These are phyloP conservation scores for Drosophila rellima DNA, from an alignment of 2,888 invertebrate species.

Conservation along the genomic window DNA sequence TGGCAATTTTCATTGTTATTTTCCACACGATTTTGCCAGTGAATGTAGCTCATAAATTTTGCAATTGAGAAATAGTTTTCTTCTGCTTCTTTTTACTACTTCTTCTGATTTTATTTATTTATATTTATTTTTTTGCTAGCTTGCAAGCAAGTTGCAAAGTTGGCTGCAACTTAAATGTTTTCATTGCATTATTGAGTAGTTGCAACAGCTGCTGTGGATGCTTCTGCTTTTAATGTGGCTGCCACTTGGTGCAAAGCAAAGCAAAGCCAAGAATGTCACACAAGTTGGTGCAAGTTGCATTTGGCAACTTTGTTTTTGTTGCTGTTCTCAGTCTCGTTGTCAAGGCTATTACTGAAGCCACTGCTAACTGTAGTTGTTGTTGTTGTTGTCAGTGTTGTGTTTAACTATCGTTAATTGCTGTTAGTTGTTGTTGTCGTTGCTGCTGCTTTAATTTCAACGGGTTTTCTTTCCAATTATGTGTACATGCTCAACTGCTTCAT, in stretches of 20 bases:
- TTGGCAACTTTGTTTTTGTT: conserved; percentile 32
- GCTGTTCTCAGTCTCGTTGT: conserved; percentile 39
- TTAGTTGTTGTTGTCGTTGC: conserved; percentile 25
- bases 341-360: conserved; percentile 65
- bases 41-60: conserved; percentile 74
- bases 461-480: conserved; percentile 70
- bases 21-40: conserved; percentile 73
- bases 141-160: conserved; percentile 50
- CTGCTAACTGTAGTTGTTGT: conserved; percentile 20
- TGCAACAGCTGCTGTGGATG: conserved; percentile 47
- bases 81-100: neutral
- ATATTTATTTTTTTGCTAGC: conserved; percentile 4
- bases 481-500: conserved; percentile 68
- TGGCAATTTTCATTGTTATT: conserved; percentile 70
- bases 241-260: conserved; percentile 43
- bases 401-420: conserved; percentile 71
- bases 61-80: conserved; percentile 62
- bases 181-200: conserved; percentile 75
- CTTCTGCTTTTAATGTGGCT: conserved; percentile 26
- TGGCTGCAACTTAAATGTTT: conserved; percentile 69
- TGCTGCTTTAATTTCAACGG: conserved; percentile 64
- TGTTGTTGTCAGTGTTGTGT: conserved; percentile 24
- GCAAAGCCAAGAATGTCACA: conserved; percentile 64
- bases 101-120: conserved; percentile 2
- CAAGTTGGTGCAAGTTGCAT: conserved; percentile 49